A percentile compares a stretch with the other conserved stretches of the same genome.
Evolutionary conservation across 2,888 invertebrate genomes (phyloP).

Genomic region (Taenaris catops): DNA sequence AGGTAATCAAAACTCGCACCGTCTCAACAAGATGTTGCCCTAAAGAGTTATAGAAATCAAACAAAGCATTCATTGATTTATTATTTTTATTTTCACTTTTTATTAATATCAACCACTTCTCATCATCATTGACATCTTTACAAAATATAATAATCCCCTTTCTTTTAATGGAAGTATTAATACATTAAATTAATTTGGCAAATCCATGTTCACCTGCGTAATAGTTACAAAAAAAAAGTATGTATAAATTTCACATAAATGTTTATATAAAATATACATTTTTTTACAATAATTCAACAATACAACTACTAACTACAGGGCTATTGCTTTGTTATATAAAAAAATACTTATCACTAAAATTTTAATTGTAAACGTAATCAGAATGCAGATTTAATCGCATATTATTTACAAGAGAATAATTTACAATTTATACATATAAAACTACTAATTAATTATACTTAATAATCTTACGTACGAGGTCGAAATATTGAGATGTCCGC

Average conservation of each 20-base stretch:
- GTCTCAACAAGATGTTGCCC: no score
- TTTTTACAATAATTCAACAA: conserved; percentile 69
- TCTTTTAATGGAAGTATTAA: conserved; percentile 70
- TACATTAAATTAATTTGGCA: conserved; percentile 76
- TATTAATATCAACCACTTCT: conserved; percentile 63
- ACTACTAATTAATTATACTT: conserved; percentile 13
- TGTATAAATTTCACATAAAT: conserved; percentile 60
- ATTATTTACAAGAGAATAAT: conserved; percentile 66
- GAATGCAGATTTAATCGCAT: conserved; percentile 54
- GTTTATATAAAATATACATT: conserved; percentile 75
- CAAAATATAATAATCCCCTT: conserved; percentile 71
- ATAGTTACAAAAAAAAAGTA: conserved; percentile 46
- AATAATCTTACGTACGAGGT: conserved; percentile 28
- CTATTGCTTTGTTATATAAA: conserved; percentile 39
- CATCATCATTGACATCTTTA: conserved; percentile 69
- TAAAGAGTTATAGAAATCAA: conserved; percentile 38
- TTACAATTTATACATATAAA: conserved; percentile 38
- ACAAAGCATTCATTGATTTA: conserved; percentile 57
- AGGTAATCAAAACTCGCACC: no score
- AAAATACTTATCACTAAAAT: conserved; percentile 54
- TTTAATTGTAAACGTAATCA: conserved; percentile 45
- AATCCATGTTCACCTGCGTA: conserved; percentile 68
- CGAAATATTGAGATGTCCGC: conserved; percentile 34
- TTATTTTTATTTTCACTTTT: conserved; percentile 73
- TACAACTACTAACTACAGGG: conserved; percentile 26